Evolutionary conservation across 2,113 vertebrate species (phyloP).

Genomic region (Dicrurus megarhynchus): DNA sequence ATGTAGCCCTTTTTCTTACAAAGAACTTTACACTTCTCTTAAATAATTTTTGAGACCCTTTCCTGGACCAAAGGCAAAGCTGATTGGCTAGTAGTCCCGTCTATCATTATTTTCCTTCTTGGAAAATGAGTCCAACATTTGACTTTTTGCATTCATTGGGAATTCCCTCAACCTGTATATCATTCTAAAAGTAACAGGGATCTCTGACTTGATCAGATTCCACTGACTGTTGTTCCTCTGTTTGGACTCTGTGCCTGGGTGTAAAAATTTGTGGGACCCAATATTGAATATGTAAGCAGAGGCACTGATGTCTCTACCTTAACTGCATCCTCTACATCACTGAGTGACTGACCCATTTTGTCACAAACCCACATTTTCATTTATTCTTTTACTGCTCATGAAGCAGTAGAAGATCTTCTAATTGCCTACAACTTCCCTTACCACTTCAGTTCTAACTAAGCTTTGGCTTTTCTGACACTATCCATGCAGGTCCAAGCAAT

Average conservation of each 20-base stretch:
- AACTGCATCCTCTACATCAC: neutral
- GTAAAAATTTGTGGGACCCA: neutral
- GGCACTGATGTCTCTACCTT: neutral
- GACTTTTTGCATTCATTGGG: neutral
- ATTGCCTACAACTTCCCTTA: neutral
- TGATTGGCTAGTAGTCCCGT: neutral
- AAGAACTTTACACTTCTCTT: neutral
- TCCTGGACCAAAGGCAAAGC: neutral
- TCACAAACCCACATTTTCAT: neutral
- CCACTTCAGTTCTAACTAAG: neutral
- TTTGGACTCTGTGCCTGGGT: neutral
- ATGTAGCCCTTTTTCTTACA: neutral
- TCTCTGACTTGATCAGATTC: neutral
- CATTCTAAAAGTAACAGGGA: neutral
- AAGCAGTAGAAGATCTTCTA: neutral
- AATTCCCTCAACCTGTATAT: neutral
- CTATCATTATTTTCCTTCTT: neutral
- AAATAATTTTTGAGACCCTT: neutral
- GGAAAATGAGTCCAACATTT: neutral
- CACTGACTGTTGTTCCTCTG: neutral
- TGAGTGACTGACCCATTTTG: accelerated
- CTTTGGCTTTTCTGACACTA: neutral
- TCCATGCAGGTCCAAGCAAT: accelerated
- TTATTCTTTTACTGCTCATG: neutral
- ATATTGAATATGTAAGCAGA: neutral